Conservation (phyloP, 1,140 invertebrate genomes). For the Meloidogyne exigua region DNA sequence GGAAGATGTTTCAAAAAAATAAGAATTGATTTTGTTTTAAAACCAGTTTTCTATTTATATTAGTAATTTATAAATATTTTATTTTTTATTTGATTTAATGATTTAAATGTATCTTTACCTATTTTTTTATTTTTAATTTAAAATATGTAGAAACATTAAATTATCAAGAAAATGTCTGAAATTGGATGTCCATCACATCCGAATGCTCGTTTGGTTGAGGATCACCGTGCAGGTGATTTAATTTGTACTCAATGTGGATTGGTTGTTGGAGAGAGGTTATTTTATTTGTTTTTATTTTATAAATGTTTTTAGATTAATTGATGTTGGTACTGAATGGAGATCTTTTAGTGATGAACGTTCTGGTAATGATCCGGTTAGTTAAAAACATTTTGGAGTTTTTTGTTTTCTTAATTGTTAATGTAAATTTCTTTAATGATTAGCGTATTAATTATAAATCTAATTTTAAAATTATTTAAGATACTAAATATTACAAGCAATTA, state of each 20-base stretch:
- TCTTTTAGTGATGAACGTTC: slow-evolving; percentile 98
- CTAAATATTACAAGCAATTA: too few species aligned
- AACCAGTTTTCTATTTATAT: not conserved
- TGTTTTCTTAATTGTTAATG: too few species aligned
- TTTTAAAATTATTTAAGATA: too few species aligned
- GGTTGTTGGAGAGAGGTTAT: slow-evolving; percentile 96
- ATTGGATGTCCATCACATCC: slow-evolving; percentile 74
- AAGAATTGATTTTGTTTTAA: not conserved
- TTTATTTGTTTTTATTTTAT: slow-evolving; percentile 36
- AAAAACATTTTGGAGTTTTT: slow-evolving; percentile 69
- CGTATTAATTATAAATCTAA: too few species aligned
- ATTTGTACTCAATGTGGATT: slow-evolving; percentile 98
- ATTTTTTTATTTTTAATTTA: not conserved
- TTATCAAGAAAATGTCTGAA: slow-evolving; percentile 18
- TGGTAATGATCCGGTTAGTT: slow-evolving; percentile 77
- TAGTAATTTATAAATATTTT: not conserved
- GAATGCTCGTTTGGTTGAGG: slow-evolving; percentile 89
- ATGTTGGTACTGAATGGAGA: slow-evolving; percentile 99
- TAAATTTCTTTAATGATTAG: too few species aligned
- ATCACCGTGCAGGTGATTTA: slow-evolving; percentile 96
- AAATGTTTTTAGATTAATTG: slow-evolving; percentile 77
- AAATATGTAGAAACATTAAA: not conserved
- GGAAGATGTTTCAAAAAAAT: not conserved
- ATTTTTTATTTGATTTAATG: not conserved
- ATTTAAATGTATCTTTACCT: not conserved